Evolutionary conservation across 2,113 vertebrate genomes (phyloP).

Genomic region (Rhea pennata): DNA sequence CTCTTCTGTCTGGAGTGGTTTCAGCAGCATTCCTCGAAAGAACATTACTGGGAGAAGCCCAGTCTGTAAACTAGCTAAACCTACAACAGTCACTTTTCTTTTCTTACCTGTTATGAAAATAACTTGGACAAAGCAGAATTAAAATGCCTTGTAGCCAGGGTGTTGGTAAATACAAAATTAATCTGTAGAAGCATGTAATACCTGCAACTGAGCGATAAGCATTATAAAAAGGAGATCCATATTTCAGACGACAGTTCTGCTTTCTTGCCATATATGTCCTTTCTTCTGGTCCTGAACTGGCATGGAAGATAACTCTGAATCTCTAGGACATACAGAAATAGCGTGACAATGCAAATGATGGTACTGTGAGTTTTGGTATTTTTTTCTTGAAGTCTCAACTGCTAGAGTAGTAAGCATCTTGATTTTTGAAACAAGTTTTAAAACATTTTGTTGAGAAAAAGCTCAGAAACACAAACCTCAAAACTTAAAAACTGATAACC

Average conservation of each 20-base stretch:
- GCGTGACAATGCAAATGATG: neutral
- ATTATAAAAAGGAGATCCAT: neutral
- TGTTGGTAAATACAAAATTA: neutral
- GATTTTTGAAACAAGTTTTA: neutral
- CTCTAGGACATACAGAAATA: neutral
- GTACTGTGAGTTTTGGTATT: neutral
- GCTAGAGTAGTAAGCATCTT: neutral
- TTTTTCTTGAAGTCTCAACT: neutral
- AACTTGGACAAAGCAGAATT: neutral
- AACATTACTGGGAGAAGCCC: neutral
- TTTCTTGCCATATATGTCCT: neutral
- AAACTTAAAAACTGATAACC: neutral
- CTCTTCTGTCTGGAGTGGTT: slow-evolving; percentile 4
- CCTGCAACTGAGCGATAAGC: neutral
- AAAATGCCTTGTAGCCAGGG: neutral
- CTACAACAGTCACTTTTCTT: neutral
- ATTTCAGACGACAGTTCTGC: neutral
- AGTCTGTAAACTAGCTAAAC: neutral
- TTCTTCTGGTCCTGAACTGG: neutral
- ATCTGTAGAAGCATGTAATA: neutral
- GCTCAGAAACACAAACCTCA: neutral
- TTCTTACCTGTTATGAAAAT: neutral
- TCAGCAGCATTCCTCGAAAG: neutral
- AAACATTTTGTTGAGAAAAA: neutral
- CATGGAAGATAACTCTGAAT: neutral